Evolutionary conservation across 2,888 invertebrate genomes (phyloP).

Genomic region (Apodemia hepburni): DNA sequence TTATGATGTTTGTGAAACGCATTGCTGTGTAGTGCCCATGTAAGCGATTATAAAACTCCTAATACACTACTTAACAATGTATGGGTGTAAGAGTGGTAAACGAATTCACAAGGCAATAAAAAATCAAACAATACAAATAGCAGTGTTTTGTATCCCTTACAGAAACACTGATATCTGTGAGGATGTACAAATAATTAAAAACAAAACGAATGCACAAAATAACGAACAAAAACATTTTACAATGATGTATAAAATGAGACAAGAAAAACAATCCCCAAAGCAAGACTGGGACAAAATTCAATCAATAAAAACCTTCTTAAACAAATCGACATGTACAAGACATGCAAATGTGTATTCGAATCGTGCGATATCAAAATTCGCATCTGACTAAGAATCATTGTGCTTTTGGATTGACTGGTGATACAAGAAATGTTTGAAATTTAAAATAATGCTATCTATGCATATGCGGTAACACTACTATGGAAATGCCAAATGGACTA

Average conservation of each 20-base stretch:
- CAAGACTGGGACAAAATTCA: constrained; percentile 20
- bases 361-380: constrained; percentile 13
- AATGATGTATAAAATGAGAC: constrained; percentile 13
- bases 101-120: constrained; percentile 11
- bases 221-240: constrained; percentile 16
- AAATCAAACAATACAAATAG: constrained; percentile 4
- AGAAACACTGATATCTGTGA: neutral
- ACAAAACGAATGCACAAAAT: constrained; percentile 18
- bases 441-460: neutral
- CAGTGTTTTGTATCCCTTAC: neutral
- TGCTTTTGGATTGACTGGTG: constrained; percentile 12
- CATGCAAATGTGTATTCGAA: constrained; percentile 16
- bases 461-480: neutral
- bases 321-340: constrained; percentile 21
- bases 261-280: constrained; percentile 19
- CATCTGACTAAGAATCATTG: constrained; percentile 5
- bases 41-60: constrained; percentile 21
- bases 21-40: constrained; percentile 22
- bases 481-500: neutral
- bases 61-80: constrained; percentile 18
- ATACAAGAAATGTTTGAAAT: constrained; percentile 10
- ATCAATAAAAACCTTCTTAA: constrained; percentile 18
- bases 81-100: constrained; percentile 25
- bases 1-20: constrained; percentile 1
- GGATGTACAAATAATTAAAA: neutral